Evolutionary conservation across 1,140 invertebrate genomes (phyloP), one percentile per base, ranked within the genome.

Genomic region (Heterodera schachtii): DNA sequence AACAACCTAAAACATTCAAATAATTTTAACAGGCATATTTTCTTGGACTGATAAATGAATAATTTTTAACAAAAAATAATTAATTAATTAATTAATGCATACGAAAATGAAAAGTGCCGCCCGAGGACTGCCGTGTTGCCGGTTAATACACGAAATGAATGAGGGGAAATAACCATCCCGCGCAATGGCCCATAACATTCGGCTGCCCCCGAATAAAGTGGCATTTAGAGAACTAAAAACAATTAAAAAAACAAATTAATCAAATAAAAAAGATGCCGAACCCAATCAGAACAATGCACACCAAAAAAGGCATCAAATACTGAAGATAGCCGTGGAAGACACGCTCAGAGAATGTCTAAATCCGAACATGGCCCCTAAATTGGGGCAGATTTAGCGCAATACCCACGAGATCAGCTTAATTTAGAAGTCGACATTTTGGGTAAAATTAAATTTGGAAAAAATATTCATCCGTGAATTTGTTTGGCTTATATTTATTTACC

Each of bases 301-400:
- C 83, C 80, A 89, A 79, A 41, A 90, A 82, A 5, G 87, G 87
- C 69, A 89, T 88, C 0, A 79, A 70, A 75, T 88, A 90, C 16
- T 80, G 69, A 9, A 76, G 71, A 41, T 83, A 83, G 46, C 76
- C 69, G 4, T 88, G 88, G 3, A 90, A 79, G 2, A 85, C 81
- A 19, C 75, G 75, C 73, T 86, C 80, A 1, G 85, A 86, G 80
- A 88, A 88, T 19, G 85, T 87, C 83, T 84, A 64, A 64, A 64
- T 64, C 1, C 57, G 16, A 16, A 19, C 57, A n/a, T 19, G 8
- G 19, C 41, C 64, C 44, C 41, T 41, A 46, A 16, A 16, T 64
- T 13, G 57, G 57, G 57, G 57, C 57, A 19, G 57, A 64, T 64
- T 64, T 64, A 52, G 31, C 31, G 31, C 31, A 31, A 31, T 31